These are phyloP conservation scores for Hycleus cichorii DNA, from an alignment of 1,140 invertebrate species.

Conservation along the genomic window DNA sequence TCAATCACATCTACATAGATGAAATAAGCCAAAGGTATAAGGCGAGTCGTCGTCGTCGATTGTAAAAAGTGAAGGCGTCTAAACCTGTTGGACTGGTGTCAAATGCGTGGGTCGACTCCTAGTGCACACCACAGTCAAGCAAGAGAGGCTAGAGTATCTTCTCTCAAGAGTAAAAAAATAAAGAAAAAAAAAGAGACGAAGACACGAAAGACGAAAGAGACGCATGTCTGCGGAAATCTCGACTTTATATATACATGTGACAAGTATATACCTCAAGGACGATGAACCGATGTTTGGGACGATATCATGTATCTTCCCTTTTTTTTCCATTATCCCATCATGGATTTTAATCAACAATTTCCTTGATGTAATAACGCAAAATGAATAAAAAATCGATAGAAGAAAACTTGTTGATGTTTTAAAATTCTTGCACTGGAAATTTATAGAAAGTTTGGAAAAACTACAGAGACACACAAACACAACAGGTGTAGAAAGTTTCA, in stretches of 20 bases:
- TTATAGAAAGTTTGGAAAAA: no score
- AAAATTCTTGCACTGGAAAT: no score
- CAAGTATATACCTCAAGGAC: conserved; percentile 20
- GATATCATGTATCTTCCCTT: conserved; percentile 5
- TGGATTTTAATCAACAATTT: no score
- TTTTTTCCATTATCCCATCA: no score
- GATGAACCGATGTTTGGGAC: conserved; percentile 18
- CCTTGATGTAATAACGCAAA: no score
- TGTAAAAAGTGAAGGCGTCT: conserved; percentile 37
- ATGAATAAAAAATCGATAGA: no score
- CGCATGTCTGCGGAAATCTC: conserved; percentile 18
- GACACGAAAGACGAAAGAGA: no score
- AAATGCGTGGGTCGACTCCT: conserved; percentile 36
- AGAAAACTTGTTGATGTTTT: neutral
- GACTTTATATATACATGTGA: neutral
- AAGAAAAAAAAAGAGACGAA: no score
- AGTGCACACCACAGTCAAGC: conserved; percentile 13
- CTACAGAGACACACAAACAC: no score
- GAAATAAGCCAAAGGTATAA: conserved; percentile 7
- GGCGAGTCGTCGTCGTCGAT: conserved; percentile 9
- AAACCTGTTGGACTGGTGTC: conserved; percentile 38
- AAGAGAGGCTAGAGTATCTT: no score
- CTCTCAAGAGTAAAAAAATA: no score
- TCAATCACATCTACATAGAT: conserved; percentile 3
- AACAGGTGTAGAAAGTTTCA: no score